A percentile compares a stretch with the other conserved stretches of the same genome.
Evolutionary conservation across 2,113 vertebrate genomes (phyloP).

Genomic region (Taxidea taxus): DNA sequence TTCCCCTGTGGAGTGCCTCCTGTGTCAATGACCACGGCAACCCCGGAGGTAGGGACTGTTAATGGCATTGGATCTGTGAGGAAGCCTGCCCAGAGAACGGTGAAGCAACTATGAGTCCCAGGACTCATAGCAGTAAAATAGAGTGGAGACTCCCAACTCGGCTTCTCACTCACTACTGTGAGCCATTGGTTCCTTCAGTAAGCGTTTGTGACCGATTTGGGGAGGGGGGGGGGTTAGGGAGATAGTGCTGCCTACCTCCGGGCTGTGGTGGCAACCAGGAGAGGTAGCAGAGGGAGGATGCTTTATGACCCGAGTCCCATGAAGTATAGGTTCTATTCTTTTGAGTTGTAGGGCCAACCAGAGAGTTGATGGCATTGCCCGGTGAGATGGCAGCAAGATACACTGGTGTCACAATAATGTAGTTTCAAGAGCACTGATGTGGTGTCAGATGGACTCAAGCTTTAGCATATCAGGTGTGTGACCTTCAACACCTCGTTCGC

Average conservation of each 20-base stretch:
- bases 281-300: background rate
- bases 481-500: background rate
- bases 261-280: background rate
- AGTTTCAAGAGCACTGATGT: background rate
- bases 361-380: background rate
- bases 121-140: background rate
- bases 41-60: background rate
- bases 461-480: background rate
- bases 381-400: background rate
- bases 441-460: background rate
- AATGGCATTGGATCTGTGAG: background rate
- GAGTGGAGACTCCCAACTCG: background rate
- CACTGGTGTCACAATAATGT: background rate
- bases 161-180: background rate
- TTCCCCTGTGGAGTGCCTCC: background rate
- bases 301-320: background rate
- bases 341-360: background rate
- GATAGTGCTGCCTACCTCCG: background rate
- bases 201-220: background rate
- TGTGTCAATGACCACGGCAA: background rate
- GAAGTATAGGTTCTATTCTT: background rate
- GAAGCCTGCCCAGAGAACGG: background rate
- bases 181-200: accelerated
- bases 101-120: background rate
- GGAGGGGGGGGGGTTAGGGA: background rate